Conservation (phyloP, 2,888 invertebrate species). For the Brenthis ino region DNA sequence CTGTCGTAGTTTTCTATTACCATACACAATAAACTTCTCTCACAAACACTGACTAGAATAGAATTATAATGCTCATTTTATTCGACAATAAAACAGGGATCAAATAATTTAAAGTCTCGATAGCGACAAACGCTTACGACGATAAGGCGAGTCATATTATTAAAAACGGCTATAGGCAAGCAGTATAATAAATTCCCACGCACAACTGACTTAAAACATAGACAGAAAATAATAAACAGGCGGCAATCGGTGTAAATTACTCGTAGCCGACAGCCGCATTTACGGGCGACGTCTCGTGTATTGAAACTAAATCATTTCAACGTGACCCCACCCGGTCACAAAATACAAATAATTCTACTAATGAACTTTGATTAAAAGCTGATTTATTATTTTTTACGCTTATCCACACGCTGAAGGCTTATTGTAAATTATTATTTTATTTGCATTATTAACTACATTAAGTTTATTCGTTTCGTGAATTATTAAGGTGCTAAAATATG, state of each 20-base stretch:
- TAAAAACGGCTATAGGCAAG: slow-evolving; percentile 50
- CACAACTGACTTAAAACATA: slow-evolving; percentile 65
- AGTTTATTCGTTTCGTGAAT: slow-evolving; percentile 22
- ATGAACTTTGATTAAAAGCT: slow-evolving; percentile 73
- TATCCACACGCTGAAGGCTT: slow-evolving; percentile 23
- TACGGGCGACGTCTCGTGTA: slow-evolving; percentile 63
- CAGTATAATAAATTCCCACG: slow-evolving; percentile 54
- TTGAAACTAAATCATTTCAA: slow-evolving; percentile 75
- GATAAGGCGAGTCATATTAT: slow-evolving; percentile 36
- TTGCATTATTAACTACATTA: slow-evolving; percentile 9
- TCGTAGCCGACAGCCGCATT: slow-evolving; percentile 60
- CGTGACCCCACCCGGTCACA: slow-evolving; percentile 55
- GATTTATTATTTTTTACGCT: slow-evolving; percentile 47
- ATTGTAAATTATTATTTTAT: slow-evolving; percentile 26
- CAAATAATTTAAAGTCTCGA: slow-evolving; percentile 20
- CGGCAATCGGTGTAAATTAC: slow-evolving; percentile 70
- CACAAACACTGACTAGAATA: slow-evolving; percentile 14
- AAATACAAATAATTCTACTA: slow-evolving; percentile 62
- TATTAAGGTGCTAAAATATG: slow-evolving; percentile 8
- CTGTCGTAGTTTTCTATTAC: slow-evolving; percentile 13
- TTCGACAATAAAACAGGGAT: slow-evolving; percentile 18
- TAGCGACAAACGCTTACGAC: slow-evolving; percentile 24
- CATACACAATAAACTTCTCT: slow-evolving; percentile 17
- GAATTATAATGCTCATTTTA: slow-evolving; percentile 19
- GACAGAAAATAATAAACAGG: slow-evolving; percentile 65